phyloP scores from a whole-genome alignment of 2,797 vertebrate species.

The Knipowitschia caucasica region DNA sequence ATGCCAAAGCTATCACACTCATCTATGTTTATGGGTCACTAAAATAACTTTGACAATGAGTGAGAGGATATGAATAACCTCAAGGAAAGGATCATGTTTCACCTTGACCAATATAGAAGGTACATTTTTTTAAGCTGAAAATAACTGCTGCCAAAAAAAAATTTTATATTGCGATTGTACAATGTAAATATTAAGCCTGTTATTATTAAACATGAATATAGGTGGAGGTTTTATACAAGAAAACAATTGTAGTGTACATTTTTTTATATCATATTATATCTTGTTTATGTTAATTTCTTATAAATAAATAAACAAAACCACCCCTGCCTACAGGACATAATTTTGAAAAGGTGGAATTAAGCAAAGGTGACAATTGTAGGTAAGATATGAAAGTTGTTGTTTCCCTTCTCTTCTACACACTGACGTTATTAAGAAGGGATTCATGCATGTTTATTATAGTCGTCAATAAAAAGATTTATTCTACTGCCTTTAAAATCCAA shows the following conservation, averaged over 20 bases:
- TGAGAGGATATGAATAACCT: neutral
- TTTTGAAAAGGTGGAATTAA: too few relatives aligned
- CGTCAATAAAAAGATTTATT: too few relatives aligned
- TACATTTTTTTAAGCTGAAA: neutral
- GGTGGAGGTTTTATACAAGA: neutral
- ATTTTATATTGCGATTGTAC: too few relatives aligned
- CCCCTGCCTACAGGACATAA: too few relatives aligned
- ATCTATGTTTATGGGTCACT: neutral
- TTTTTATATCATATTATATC: neutral
- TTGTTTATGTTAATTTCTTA: neutral
- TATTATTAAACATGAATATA: neutral
- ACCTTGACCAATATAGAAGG: neutral
- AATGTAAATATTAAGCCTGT: neutral
- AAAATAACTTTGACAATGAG: slow-evolving; percentile 1
- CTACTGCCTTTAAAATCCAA: too few relatives aligned
- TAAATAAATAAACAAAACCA: neutral
- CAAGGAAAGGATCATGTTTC: neutral
- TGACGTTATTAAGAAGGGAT: too few relatives aligned
- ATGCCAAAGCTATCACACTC: too few relatives aligned
- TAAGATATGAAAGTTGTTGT: too few relatives aligned
- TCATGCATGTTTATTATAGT: too few relatives aligned
- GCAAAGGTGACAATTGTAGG: too few relatives aligned
- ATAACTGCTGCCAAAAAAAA: neutral
- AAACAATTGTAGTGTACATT: too few relatives aligned
- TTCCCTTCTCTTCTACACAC: too few relatives aligned